A percentile compares a stretch with the other conserved stretches of the same genome.
phyloP scores from a whole-genome alignment of 1,140 invertebrate species.

The Cylas formicarius region DNA sequence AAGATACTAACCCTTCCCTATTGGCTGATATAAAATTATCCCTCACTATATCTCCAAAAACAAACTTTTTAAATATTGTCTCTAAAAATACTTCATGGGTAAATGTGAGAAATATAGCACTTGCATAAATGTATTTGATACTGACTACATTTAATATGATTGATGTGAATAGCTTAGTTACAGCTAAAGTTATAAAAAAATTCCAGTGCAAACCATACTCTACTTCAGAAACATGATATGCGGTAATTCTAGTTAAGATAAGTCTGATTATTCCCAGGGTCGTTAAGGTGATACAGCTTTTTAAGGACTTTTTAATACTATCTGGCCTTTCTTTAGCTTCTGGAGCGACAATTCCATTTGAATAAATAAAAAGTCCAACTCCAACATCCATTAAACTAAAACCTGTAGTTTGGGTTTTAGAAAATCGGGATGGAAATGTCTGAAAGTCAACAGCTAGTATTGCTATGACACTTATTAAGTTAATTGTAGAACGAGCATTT shows the following conservation, averaged over 20 bases:
- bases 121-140: slow-evolving; percentile 33
- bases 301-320: slow-evolving; percentile 39
- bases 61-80: slow-evolving; percentile 59
- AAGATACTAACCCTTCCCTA: slow-evolving; percentile 80
- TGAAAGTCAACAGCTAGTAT: slow-evolving; percentile 92
- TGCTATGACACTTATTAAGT: slow-evolving; percentile 68
- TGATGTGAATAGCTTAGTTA: slow-evolving; percentile 68
- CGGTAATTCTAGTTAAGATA: slow-evolving; percentile 53
- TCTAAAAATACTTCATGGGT: slow-evolving; percentile 64
- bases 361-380: slow-evolving; percentile 82
- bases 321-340: slow-evolving; percentile 41
- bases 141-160: slow-evolving; percentile 48
- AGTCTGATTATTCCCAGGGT: slow-evolving; percentile 65
- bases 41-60: slow-evolving; percentile 54
- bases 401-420: slow-evolving; percentile 82
- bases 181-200: slow-evolving; percentile 87
- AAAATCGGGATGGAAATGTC: slow-evolving; percentile 74
- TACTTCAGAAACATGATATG: slow-evolving; percentile 79
- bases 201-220: slow-evolving; percentile 98
- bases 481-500: slow-evolving; percentile 61
- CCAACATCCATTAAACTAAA: slow-evolving; percentile 92
- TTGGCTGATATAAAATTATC: slow-evolving; percentile 70
- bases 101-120: slow-evolving; percentile 46
- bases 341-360: slow-evolving; percentile 73
- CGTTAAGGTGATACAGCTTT: slow-evolving; percentile 49